Evolutionary conservation across 2,888 invertebrate species (phyloP), one percentile per base, ranked within the genome.

Genomic region (Dryobota labecula): DNA sequence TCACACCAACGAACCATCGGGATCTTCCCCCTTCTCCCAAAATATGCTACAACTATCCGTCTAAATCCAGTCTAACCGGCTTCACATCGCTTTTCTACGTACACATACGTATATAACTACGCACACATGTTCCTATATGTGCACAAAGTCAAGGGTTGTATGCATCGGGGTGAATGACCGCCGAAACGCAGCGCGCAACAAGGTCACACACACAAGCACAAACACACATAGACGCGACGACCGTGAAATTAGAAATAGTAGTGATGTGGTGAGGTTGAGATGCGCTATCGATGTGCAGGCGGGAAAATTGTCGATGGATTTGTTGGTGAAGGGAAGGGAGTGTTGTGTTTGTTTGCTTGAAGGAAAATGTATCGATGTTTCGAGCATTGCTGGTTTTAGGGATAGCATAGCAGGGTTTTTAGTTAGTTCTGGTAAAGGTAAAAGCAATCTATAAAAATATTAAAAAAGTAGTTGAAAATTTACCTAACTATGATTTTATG

Each of bases 171-270:
- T 94, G 90, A 94, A 92, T 84, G 94, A 95, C 95, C 95, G 92
- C 95, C 95, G 94, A 95, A 95, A 94, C 95, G 91, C 92, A 91
- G 89, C 85, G 88, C 90, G 87, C 89, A 83, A 89, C 94, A 95
- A 95, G 95, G 95, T 95, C 95, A 95, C 95, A 86, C 95, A 94
- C 95, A 95, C 95, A 88, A 84, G 86, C 88, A 79, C 83, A 80
- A 83, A 89, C 90, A 91, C 92, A 92, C 91, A 93, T 90, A 90
- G 89, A 85, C 82, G 80, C 83, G 81, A 71, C 92, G 95, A 88
- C 94, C 94, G 92, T 94, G 94, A 94, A 94, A 94, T 95, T 95
- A 95, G 95, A 95, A 94, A 94, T 93, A 92, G 80, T 94, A 94
- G 95, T 90, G 94, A 85, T 87, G 94, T 71, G 84, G 70, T 30